Base-by-base conservation (phyloP, 1,140 invertebrate species). In the Hestina assimilis region DNA sequence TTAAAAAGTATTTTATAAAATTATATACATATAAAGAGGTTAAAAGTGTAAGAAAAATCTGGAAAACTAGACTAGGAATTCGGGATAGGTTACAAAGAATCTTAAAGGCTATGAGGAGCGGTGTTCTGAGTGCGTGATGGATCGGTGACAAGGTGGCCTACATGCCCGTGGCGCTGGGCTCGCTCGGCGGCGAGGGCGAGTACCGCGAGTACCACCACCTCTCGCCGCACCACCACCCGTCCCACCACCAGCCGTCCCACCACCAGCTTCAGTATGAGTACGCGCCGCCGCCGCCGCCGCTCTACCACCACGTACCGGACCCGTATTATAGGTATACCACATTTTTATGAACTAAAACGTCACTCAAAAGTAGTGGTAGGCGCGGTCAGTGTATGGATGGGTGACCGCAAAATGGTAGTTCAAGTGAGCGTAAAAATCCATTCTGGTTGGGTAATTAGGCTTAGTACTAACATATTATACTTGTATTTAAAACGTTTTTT, bases 151-250 rank as follows among this genome's bases (percentile, higher is more conserved):
- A 79, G 63, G 84, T 87, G 82, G 84, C 82, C 73, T 85, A 87
- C 78, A 87, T 87, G 82, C 80, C 82, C 55, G 82, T 85, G 66
- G 82, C 83, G 71, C 76, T 84, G 82, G 84, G 82, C 82, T 85
- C 84, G 84, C 80, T 87, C 69, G 78, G 79, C 75, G 79, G 81
- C 74, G 82, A 83, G 77, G 79, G 80, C 84, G 84, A 87, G 84
- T 83, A 76, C 79, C 78, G 72, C 42, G 77, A 83, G 66, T 86
- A 79, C 79, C 80, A 83, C 69, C 79, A 82, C 63, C 68, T 82
- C 73, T 82, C 83, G 75, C 83, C 83, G 66, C 83, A 79, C 69
- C 76, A 52, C 51, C 61, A 52, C 33, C 56, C 53, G 14, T 68
- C 68, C 12, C 63, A 57, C 33, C 63, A 54, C 33, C 75, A 72